Percentiles rank a stretch among this genome's conserved stretches.
Conservation (phyloP, 2,888 invertebrate species). For the Yponomeuta sedellus region DNA sequence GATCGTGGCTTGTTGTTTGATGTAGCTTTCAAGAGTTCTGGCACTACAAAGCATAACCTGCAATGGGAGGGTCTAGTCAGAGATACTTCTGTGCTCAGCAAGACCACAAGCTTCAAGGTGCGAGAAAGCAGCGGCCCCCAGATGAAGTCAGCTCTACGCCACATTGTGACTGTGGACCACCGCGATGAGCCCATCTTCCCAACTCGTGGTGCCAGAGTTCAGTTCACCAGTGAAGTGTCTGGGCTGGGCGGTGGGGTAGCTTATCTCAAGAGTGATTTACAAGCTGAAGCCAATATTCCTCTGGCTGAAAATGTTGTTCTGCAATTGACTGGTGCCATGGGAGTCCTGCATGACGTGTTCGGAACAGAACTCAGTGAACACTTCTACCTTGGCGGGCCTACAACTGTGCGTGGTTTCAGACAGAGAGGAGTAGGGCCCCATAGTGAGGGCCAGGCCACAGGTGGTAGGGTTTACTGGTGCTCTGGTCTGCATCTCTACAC, state of each 20-base stretch:
- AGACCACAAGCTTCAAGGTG: slow-evolving; percentile 83
- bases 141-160: slow-evolving; percentile 90
- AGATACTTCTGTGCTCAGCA: slow-evolving; percentile 83
- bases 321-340: slow-evolving; percentile 34
- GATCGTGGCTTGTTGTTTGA: slow-evolving; percentile 88
- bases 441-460: slow-evolving; percentile 83
- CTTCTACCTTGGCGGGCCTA: slow-evolving; percentile 93
- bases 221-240: slow-evolving; percentile 88
- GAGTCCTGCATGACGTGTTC: slow-evolving; percentile 74
- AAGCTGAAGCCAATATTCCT: slow-evolving; percentile 48
- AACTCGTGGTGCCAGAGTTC: slow-evolving; percentile 81
- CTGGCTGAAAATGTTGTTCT: slow-evolving; percentile 53
- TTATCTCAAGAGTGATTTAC: slow-evolving; percentile 86
- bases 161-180: slow-evolving; percentile 86
- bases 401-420: slow-evolving; percentile 91
- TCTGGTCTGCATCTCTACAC: slow-evolving; percentile 91
- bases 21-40: slow-evolving; percentile 81
- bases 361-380: slow-evolving; percentile 82
- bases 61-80: slow-evolving; percentile 93
- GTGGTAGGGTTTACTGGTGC: slow-evolving; percentile 89
- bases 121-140: slow-evolving; percentile 89
- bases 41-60: slow-evolving; percentile 84
- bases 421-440: slow-evolving; percentile 92
- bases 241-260: slow-evolving; percentile 95
- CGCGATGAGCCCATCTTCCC: slow-evolving; percentile 90